These are phyloP conservation scores for Eriosoma lanigerum DNA, from an alignment of 1,140 invertebrate genomes.

Conservation along the genomic window DNA sequence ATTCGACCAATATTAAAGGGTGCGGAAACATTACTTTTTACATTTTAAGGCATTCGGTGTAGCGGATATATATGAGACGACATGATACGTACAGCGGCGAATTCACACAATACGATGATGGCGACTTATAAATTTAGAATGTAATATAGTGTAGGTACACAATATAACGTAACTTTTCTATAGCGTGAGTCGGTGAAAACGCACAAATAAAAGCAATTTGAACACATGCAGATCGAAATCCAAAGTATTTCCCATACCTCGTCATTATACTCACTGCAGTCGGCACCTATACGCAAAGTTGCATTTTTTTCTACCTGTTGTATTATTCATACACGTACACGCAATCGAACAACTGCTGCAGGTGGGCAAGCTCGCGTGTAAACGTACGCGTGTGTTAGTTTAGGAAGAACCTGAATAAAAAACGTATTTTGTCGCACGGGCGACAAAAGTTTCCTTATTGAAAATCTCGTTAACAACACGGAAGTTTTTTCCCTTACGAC, in stretches of 20 bases:
- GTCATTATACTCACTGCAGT: not conserved
- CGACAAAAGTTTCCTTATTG: slow-evolving; percentile 39
- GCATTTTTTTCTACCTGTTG: not conserved
- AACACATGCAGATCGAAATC: slow-evolving; percentile 28
- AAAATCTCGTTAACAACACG: slow-evolving; percentile 48
- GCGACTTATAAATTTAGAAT: too few relatives aligned
- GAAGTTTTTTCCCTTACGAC: slow-evolving; percentile 25
- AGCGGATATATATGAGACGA: too few relatives aligned
- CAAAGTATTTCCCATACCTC: not conserved
- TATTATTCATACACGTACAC: not conserved
- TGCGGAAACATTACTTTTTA: too few relatives aligned
- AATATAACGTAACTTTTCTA: too few relatives aligned
- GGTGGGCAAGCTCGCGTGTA: slow-evolving; percentile 5
- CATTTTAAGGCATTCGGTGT: too few relatives aligned
- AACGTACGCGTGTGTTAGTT: not conserved
- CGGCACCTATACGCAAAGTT: too few relatives aligned
- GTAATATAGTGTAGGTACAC: too few relatives aligned
- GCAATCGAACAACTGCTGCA: not conserved
- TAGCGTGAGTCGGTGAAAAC: too few relatives aligned
- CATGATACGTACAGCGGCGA: too few relatives aligned
- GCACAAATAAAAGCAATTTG: not conserved
- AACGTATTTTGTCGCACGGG: slow-evolving; percentile 24
- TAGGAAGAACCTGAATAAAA: not conserved
- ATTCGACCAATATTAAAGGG: too few relatives aligned
- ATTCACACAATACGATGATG: too few relatives aligned